Conservation (phyloP, 2,797 vertebrate genomes). For the Phoxinus dragarum region DNA sequence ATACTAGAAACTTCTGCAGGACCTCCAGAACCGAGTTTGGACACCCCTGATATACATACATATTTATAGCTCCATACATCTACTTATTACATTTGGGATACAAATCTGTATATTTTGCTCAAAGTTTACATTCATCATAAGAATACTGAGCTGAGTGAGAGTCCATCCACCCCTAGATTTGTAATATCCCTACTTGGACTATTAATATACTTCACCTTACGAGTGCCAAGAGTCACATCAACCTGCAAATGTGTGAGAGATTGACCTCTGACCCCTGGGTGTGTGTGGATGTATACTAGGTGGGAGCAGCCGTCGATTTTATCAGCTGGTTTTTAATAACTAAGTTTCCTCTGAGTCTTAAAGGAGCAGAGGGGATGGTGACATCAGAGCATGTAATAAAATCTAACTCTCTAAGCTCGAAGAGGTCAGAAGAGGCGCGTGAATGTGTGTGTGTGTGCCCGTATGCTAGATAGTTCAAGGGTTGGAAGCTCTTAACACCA, state of each 20-base stretch:
- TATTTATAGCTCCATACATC: neutral
- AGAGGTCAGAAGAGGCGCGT: constrained; percentile 6
- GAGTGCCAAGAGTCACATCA: constrained; percentile 38
- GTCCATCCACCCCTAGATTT: constrained; percentile 12
- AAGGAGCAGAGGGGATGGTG: constrained; percentile 26
- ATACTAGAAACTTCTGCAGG: no score
- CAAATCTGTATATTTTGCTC: neutral
- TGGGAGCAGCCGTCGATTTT: constrained; percentile 28
- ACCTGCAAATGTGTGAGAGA: constrained; percentile 37
- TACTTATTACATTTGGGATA: neutral
- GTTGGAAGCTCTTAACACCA: constrained; percentile 14
- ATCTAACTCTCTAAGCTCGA: neutral
- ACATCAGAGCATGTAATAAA: constrained; percentile 41
- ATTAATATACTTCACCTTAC: constrained; percentile 40
- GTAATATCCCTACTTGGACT: constrained; percentile 14
- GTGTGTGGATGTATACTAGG: constrained; percentile 26
- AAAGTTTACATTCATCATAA: neutral
- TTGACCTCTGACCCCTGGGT: constrained; percentile 44
- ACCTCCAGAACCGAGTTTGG: no score
- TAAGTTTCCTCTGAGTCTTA: constrained; percentile 2
- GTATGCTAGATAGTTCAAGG: neutral
- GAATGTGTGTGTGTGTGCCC: neutral
- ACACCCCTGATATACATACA: neutral
- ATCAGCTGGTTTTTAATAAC: constrained; percentile 49
- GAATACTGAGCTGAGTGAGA: neutral